A percentile compares a stretch with the other conserved stretches of the same genome.
Evolutionary conservation across 2,888 invertebrate species (phyloP).

Genomic region (Callosobruchus maculatus): DNA sequence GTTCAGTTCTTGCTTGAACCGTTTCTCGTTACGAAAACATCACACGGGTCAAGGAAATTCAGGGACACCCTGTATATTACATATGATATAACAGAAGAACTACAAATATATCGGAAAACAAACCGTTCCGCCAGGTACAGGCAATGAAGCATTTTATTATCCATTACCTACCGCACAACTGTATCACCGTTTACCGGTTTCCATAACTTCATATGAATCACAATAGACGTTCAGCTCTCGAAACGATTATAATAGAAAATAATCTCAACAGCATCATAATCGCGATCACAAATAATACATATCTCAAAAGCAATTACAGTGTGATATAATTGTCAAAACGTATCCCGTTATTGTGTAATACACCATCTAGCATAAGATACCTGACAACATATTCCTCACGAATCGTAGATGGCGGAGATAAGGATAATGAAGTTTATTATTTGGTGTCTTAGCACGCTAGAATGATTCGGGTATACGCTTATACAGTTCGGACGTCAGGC

Average conservation of each 20-base stretch:
- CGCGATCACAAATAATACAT: background rate
- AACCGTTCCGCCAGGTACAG: no score
- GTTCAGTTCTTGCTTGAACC: no score
- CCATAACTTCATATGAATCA: background rate
- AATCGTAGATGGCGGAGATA: background rate
- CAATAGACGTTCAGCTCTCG: background rate
- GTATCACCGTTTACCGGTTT: background rate
- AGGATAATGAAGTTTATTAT: background rate
- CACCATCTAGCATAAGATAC: background rate
- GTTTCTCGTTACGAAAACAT: no score
- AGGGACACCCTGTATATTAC: no score
- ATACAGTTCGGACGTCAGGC: no score
- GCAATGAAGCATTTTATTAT: no score
- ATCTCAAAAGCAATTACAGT: background rate
- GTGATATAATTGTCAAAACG: background rate
- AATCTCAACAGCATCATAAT: background rate
- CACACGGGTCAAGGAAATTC: no score
- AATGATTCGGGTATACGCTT: background rate
- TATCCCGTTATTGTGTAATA: background rate
- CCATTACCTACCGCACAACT: no score
- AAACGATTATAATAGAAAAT: background rate
- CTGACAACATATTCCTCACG: background rate
- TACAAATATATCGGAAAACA: no score
- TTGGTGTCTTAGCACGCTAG: background rate
- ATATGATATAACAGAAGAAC: no score